Conservation (phyloP, 2,888 invertebrate genomes). For the Lumbricus terrestris region DNA sequence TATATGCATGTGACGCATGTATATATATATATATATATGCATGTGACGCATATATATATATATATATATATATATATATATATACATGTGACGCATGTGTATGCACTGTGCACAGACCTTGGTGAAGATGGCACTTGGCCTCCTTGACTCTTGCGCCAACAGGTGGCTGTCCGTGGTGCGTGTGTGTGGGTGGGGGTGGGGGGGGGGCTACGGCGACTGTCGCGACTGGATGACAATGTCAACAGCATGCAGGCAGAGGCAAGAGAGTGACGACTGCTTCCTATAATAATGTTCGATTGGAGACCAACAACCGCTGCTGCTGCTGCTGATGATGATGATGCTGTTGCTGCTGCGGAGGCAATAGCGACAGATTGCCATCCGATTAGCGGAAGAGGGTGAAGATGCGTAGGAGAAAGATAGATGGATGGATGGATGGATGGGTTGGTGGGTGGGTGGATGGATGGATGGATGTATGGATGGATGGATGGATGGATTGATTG, state of each 20-base stretch:
- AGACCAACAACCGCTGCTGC: no score
- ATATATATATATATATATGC: not conserved
- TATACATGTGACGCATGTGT: not conserved
- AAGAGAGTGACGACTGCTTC: not conserved
- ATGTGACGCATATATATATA: no score
- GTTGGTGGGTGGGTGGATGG: no score
- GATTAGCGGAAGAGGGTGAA: no score
- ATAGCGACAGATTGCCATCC: not conserved
- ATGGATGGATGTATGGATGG: no score
- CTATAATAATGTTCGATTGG: no score
- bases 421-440: no score
- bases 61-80: not conserved
- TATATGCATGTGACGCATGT: not conserved
- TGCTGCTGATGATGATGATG: no score
- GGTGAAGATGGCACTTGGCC: conserved; percentile 3
- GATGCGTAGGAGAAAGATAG: no score
- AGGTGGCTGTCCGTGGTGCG: no score
- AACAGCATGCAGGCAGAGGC: not conserved
- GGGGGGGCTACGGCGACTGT: not conserved
- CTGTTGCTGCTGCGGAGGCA: not conserved
- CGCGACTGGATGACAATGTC: not conserved
- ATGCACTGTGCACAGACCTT: not conserved
- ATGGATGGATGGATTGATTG: no score
- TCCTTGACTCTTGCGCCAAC: not conserved
- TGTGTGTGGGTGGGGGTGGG: not conserved